Evolutionary conservation across 2,888 invertebrate species (phyloP).

Genomic region (Torymus aiolomorphi): DNA sequence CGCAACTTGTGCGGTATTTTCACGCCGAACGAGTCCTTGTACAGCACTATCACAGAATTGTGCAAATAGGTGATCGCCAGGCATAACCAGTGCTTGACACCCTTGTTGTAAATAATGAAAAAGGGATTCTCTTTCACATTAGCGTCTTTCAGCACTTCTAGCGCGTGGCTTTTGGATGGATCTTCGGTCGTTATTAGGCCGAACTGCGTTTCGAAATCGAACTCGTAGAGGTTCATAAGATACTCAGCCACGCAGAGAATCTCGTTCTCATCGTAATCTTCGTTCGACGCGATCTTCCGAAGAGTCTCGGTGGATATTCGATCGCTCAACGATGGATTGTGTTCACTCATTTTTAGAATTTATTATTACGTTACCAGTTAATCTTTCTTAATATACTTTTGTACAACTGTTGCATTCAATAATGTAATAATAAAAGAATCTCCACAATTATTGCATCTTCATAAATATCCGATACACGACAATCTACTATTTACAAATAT

Average conservation of each 20-base stretch:
- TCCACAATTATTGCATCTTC: no score
- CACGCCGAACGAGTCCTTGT: slow-evolving; percentile 53
- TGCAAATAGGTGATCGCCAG: slow-evolving; percentile 38
- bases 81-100: slow-evolving; percentile 51
- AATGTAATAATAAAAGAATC: no score
- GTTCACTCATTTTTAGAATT: background rate
- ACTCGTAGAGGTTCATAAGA: slow-evolving; percentile 47
- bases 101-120: slow-evolving; percentile 39
- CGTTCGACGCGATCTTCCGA: slow-evolving; percentile 54
- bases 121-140: slow-evolving; percentile 25
- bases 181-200: slow-evolving; percentile 34
- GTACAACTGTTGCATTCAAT: no score
- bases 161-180: slow-evolving; percentile 1
- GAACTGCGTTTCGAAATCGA: slow-evolving; percentile 47
- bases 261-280: slow-evolving; percentile 54
- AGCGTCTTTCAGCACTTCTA: slow-evolving; percentile 29
- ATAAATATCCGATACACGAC: no score
- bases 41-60: slow-evolving; percentile 45
- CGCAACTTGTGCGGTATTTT: slow-evolving; percentile 40
- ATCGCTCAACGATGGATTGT: slow-evolving; percentile 41
- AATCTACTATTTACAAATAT: background rate
- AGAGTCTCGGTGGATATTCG: slow-evolving; percentile 54
- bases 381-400: no score
- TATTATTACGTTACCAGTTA: no score
- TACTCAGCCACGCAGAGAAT: slow-evolving; percentile 56